Evolutionary conservation across 1,140 invertebrate genomes (phyloP).

Genomic region (Euglossa dilemma): DNA sequence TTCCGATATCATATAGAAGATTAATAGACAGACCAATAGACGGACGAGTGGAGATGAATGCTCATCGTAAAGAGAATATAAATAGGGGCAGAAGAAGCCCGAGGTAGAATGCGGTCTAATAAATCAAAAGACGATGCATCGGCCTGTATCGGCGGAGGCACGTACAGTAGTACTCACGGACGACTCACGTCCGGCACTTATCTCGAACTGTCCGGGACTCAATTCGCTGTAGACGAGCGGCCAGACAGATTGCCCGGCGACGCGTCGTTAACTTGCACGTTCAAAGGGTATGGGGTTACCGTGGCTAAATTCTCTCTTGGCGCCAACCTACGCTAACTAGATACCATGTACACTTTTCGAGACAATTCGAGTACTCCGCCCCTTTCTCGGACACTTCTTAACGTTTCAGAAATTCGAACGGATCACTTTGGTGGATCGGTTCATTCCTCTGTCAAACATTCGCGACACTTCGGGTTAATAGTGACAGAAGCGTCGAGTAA

Average conservation of each 20-base stretch:
- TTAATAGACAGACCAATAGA: conserved; percentile 42
- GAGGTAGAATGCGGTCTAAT: conserved; percentile 59
- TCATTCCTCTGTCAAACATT: too few species aligned
- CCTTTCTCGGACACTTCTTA: not conserved
- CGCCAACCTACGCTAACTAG: conserved; percentile 28
- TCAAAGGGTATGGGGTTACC: conserved; percentile 35
- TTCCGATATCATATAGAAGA: conserved; percentile 43
- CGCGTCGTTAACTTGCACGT: conserved; percentile 47
- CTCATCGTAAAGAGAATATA: conserved; percentile 53
- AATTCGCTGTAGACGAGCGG: conserved; percentile 41
- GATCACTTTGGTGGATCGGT: too few species aligned
- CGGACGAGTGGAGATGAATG: conserved; percentile 46
- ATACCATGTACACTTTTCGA: conserved; percentile 13
- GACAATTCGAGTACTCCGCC: conserved; percentile 20
- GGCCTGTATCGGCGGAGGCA: conserved; percentile 36
- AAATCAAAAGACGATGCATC: conserved; percentile 59
- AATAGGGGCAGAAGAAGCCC: conserved; percentile 54
- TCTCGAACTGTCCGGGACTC: conserved; percentile 49
- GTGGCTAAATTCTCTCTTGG: conserved; percentile 34
- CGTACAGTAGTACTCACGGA: conserved; percentile 40
- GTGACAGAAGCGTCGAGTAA: too few species aligned
- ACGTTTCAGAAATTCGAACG: not conserved
- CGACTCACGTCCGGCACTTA: conserved; percentile 43
- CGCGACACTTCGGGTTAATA: too few species aligned
- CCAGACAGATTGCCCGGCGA: conserved; percentile 45